These are phyloP conservation scores for Bombyx mandarina DNA, from an alignment of 1,140 invertebrate genomes.

Conservation along the genomic window DNA sequence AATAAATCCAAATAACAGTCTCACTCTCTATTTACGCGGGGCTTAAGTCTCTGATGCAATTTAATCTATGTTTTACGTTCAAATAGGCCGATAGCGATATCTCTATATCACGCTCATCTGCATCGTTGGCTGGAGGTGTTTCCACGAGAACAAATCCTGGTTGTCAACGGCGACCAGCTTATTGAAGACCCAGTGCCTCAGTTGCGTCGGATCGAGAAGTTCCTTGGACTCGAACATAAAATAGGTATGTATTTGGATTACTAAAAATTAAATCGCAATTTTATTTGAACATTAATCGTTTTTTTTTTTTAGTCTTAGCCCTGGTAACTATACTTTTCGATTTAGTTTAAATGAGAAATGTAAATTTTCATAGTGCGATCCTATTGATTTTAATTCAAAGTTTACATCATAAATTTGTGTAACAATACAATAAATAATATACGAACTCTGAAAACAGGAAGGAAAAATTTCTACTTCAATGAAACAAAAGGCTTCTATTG, in stretches of 20 bases:
- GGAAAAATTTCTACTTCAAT: constrained; percentile 97
- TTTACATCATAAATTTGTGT: too few species aligned
- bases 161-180: constrained; percentile 96
- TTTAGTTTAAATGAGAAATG: too few species aligned
- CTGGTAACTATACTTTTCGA: too few species aligned
- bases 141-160: constrained; percentile 89
- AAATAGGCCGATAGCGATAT: constrained; percentile 80
- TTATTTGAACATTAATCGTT: background rate
- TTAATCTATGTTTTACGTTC: constrained; percentile 12
- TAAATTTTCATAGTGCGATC: too few species aligned
- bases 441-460: constrained; percentile 61
- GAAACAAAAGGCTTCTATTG: constrained; percentile 98
- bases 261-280: background rate
- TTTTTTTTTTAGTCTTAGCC: too few species aligned
- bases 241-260: constrained; percentile 39
- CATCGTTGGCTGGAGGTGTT: constrained; percentile 90
- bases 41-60: too few species aligned
- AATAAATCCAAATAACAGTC: too few species aligned
- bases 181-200: constrained; percentile 95
- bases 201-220: constrained; percentile 88
- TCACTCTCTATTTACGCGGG: too few species aligned
- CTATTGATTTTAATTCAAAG: too few species aligned
- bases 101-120: constrained; percentile 88
- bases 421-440: too few species aligned
- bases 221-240: constrained; percentile 78